Evolutionary conservation across 92 coral and sea anemone species (phyloP).

Genomic region (Epizoanthus rinbou): DNA sequence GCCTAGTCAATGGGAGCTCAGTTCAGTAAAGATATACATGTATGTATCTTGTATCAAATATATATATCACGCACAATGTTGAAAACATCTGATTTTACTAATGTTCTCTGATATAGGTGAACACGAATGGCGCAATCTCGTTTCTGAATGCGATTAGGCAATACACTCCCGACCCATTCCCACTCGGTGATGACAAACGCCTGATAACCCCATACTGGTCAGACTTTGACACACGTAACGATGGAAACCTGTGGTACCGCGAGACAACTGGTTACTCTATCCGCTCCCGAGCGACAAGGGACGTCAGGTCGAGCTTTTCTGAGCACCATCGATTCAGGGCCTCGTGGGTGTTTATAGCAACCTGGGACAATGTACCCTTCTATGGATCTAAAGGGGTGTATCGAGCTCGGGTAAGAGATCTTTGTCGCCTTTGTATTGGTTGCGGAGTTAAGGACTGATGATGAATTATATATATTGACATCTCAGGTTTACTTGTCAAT

Average conservation of each 20-base stretch:
- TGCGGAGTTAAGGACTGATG: too few relatives aligned
- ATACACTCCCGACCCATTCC: conserved; percentile 39
- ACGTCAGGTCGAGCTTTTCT: conserved; percentile 60
- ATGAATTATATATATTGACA: too few relatives aligned
- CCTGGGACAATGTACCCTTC: conserved; percentile 77
- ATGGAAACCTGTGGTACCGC: conserved; percentile 77
- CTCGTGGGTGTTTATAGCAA: conserved; percentile 61
- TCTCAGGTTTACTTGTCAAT: too few relatives aligned
- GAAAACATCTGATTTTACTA: too few relatives aligned
- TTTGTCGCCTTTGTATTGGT: too few relatives aligned
- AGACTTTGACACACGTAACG: conserved; percentile 66
- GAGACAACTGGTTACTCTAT: conserved; percentile 44
- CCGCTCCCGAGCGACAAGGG: conserved; percentile 48
- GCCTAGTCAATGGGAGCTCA: too few relatives aligned
- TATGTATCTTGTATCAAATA: too few relatives aligned
- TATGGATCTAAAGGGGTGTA: conserved; percentile 33
- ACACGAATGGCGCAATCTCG: conserved; percentile 70
- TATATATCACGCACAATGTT: too few relatives aligned
- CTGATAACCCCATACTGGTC: conserved; percentile 84
- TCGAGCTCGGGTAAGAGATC: too few relatives aligned
- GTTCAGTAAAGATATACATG: too few relatives aligned
- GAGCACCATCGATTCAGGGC: conserved; percentile 43
- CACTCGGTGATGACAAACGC: conserved; percentile 14
- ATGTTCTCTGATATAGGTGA: conserved; percentile 43
- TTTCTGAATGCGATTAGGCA: conserved; percentile 36